phyloP scores from a whole-genome alignment of 2,113 vertebrate genomes.

The Dipodomys ordii region DNA sequence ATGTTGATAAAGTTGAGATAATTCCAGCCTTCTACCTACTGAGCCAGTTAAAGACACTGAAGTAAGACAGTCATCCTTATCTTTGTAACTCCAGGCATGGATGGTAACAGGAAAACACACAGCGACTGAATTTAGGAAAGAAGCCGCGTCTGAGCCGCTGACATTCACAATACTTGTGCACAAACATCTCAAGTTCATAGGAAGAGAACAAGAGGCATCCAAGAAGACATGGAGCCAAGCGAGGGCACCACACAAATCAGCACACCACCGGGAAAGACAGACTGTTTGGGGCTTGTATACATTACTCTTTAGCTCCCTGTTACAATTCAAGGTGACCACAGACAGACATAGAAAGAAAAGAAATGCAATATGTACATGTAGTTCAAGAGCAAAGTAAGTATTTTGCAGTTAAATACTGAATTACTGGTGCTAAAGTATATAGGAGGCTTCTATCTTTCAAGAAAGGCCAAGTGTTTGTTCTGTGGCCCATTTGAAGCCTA shows the following conservation, averaged over 20 bases:
- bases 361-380: neutral
- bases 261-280: neutral
- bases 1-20: conserved; percentile 33
- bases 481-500: neutral
- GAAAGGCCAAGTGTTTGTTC: conserved; percentile 43
- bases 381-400: conserved; percentile 44
- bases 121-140: neutral
- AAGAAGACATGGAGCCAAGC: neutral
- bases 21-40: conserved; percentile 14
- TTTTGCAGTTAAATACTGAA: conserved; percentile 25
- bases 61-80: neutral
- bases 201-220: neutral
- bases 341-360: conserved; percentile 31
- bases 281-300: neutral
- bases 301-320: conserved; percentile 3
- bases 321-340: neutral
- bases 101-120: neutral
- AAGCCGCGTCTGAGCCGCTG: neutral
- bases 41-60: neutral
- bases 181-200: neutral
- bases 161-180: neutral
- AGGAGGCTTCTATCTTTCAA: neutral
- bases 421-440: neutral
- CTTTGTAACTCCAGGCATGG: neutral
- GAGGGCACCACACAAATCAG: neutral